Evolutionary conservation across 2,797 vertebrate genomes (phyloP), one percentile per base, ranked within the genome.

Genomic region (Yasuhikotakia modesta): DNA sequence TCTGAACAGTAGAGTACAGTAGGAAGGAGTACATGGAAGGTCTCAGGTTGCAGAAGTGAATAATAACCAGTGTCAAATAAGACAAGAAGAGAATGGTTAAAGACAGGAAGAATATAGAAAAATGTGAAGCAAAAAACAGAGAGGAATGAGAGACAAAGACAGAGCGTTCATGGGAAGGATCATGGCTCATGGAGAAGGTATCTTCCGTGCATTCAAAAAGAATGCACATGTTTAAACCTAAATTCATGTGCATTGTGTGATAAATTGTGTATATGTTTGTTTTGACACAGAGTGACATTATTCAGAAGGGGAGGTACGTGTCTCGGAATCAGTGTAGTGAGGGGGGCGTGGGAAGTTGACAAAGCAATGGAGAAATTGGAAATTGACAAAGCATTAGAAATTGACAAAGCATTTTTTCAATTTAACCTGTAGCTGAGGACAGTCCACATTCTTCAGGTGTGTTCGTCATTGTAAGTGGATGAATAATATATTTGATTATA

Each of bases 291-390:
- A 39, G 94, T 99, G 76, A 93, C 88, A 85, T 92, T 99, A 73
- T 93, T 90, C 83, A 93, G 96, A 89, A 94, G 91, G 79, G 91
- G 93, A 16, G 94, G 94, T 82, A 95, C 95, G 82, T 96, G 95
- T 24, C 85, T 99, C 82, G 97, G 98, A 67, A 96, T 99, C 91
- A 97, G 96, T 89, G 98, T 99, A 86, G 94, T 96, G 90, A 97
- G 96, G 86, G 97, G 98, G 96, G 96, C 19, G 98, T 99, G 96
- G 98, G 97, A 58, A 95, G 94, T 79, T 95, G 97, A 43, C 90
- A 99, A 71, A 96, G 94, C 91, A 96, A 92, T 3, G 97, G 98
- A 68, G 96, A 97, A 91, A 93, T 99, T n/a, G n/a, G n/a, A n/a
- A n/a, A n/a, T n/a, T n/a, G n/a, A n/a, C n/a, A n/a, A n/a, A n/a